phyloP scores from a whole-genome alignment of 2,888 invertebrate species.

The Acleris cristana region DNA sequence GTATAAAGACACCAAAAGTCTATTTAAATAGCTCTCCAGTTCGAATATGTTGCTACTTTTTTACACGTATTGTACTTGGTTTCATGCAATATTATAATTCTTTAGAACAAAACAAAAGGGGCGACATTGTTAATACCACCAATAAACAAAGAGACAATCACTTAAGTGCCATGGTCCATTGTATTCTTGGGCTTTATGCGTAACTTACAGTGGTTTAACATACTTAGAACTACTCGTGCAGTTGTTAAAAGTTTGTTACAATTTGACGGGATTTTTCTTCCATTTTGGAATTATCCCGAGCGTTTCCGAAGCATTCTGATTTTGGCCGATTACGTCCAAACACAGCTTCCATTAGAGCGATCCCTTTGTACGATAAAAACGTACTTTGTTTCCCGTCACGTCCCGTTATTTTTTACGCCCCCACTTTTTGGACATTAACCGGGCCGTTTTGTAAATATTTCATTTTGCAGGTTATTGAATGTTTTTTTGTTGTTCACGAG shows the following conservation, averaged over 20 bases:
- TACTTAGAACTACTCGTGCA: background rate
- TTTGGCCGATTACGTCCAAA: conserved; percentile 50
- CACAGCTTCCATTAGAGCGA: conserved; percentile 68
- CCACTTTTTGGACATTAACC: conserved; percentile 65
- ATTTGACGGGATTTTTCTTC: conserved; percentile 1
- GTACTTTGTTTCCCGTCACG: conserved; percentile 77
- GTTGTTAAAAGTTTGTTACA: background rate
- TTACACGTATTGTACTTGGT: no score
- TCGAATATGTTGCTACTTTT: no score
- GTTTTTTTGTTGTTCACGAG: conserved; percentile 59
- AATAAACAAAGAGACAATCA: no score
- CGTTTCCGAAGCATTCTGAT: conserved; percentile 53
- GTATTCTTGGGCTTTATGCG: no score
- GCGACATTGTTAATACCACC: no score
- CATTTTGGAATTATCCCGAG: conserved; percentile 44
- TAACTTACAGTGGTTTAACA: no score
- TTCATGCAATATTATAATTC: no score
- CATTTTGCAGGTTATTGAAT: conserved; percentile 65
- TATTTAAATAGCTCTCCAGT: no score
- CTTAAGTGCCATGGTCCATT: no score
- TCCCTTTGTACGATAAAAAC: conserved; percentile 74
- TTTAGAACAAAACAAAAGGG: no score
- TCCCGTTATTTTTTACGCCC: conserved; percentile 71
- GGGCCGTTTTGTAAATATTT: conserved; percentile 69
- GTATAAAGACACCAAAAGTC: no score